A percentile compares a stretch with the other conserved stretches of the same genome.
These are phyloP conservation scores for Drosophila nr. fundita DNA, from an alignment of 2,888 invertebrate species.

Conservation along the genomic window DNA sequence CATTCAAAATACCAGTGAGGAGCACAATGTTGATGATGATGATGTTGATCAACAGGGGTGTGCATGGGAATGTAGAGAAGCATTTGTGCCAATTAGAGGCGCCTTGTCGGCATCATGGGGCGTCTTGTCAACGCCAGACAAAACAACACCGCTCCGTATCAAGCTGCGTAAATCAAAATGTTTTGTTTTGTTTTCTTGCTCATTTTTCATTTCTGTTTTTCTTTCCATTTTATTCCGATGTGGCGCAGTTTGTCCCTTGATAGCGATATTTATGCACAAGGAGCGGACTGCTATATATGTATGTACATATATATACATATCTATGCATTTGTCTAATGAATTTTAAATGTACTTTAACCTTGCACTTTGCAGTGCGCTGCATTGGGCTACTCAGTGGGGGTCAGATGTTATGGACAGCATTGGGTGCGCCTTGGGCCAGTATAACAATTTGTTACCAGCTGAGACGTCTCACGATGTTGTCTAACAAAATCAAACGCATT, in stretches of 20 bases:
- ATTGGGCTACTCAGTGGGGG: conserved; percentile 27
- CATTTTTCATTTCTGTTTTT: conserved; percentile 23
- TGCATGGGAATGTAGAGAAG: conserved; percentile 26
- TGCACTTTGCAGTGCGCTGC: conserved; percentile 56
- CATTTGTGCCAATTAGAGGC: conserved; percentile 72
- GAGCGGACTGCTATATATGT: conserved; percentile 20
- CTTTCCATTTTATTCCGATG: conserved; percentile 10
- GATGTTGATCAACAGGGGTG: conserved; percentile 13
- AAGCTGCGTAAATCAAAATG: conserved; percentile 70
- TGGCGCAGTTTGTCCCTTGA: conserved; percentile 16
- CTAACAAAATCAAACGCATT: conserved; percentile 26
- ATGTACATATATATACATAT: conserved; percentile 12
- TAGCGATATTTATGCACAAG: conserved; percentile 25
- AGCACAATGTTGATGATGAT: conserved; percentile 11
- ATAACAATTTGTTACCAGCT: conserved; percentile 24
- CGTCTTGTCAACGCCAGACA: conserved; percentile 56
- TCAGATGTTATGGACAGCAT: conserved; percentile 22
- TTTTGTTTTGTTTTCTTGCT: conserved; percentile 28
- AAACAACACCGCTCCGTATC: conserved; percentile 29
- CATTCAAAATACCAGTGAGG: conserved; percentile 53
- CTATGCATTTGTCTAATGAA: conserved; percentile 64
- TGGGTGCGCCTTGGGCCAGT: conserved; percentile 40
- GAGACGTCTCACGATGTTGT: conserved; percentile 10
- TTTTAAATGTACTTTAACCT: conserved; percentile 73
- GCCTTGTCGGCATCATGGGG: conserved; percentile 56